Evolutionary conservation across 2,113 vertebrate species (phyloP), one percentile per base, ranked within the genome.

Genomic region (Anhinga rufa): DNA sequence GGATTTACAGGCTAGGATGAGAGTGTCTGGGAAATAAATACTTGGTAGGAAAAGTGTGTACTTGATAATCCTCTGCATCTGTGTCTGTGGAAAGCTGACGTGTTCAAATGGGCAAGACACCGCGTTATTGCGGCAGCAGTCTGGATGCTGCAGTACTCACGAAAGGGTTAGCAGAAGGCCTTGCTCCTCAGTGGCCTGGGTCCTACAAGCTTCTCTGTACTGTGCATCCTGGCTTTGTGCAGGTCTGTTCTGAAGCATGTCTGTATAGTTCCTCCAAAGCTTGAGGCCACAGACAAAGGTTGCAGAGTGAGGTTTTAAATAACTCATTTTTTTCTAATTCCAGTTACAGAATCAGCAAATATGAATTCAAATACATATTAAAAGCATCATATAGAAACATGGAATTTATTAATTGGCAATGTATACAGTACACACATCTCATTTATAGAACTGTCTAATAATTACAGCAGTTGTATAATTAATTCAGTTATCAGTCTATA

Each of bases 121-220:
- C 0, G 4, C 17, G 2, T 19, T 55, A 10, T 25, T 0, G 1
- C 65, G 71, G 38, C 49, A 38, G 44, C 19, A 4, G n/a, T 12
- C 40, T 14, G 54, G 51, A 62, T 26, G 48, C 42, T 31, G 34
- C 64, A 55, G 14, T 19, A 28, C 6, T 70, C 15, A 4, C 0
- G 1, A 24, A 26, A 54, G 26, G 26, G 55, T 36, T 10, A 20
- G 42, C 21, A 19, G 44, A 29, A 62, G 36, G 10, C 40, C 16
- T n/a, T 31, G 58, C 42, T 66, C 38, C 32, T 20, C 60, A 13
- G 82, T 12, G 52, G 34, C 52, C 40, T 0, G 0, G 31, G 7
- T 16, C 55, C 36, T 42, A 15, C 44, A 29, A 4, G 22, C 60
- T 65, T 34, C 40, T 80, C 29, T 18, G 9, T 9, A 4, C 31